phyloP scores from a whole-genome alignment of 1,140 invertebrate genomes.

The Philopotamus ludificatus region DNA sequence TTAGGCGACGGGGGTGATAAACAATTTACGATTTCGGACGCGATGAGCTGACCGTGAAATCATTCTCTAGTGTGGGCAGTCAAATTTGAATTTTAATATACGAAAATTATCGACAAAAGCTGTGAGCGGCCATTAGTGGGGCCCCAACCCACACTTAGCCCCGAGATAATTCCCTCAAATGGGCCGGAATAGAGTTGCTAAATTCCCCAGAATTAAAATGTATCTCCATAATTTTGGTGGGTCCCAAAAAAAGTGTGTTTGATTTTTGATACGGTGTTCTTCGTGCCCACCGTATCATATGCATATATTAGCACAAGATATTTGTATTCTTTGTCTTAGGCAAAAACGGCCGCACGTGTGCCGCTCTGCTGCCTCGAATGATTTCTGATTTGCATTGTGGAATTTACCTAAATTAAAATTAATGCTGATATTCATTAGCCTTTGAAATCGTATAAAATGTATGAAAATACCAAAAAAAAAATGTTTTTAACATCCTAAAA shows the following conservation, averaged over 20 bases:
- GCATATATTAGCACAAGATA: no score
- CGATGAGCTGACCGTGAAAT: conserved; percentile 14
- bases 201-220: conserved; percentile 8
- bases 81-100: conserved; percentile 29
- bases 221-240: conserved; percentile 6
- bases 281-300: no score
- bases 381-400: no score
- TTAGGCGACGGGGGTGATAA: conserved; percentile 21
- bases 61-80: neutral
- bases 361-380: no score
- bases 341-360: no score
- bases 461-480: no score
- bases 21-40: conserved; percentile 14
- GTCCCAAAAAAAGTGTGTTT: conserved; percentile 1
- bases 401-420: no score
- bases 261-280: neutral
- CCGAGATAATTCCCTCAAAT: conserved; percentile 6
- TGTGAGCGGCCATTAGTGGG: conserved; percentile 5
- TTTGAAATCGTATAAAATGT: no score
- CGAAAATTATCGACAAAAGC: conserved; percentile 20
- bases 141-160: conserved; percentile 11
- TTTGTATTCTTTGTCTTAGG: no score
- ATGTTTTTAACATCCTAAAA: no score
- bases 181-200: conserved; percentile 9
- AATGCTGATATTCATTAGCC: no score